phyloP scores from a whole-genome alignment of 2,113 vertebrate genomes.

The Enhydra lutris region DNA sequence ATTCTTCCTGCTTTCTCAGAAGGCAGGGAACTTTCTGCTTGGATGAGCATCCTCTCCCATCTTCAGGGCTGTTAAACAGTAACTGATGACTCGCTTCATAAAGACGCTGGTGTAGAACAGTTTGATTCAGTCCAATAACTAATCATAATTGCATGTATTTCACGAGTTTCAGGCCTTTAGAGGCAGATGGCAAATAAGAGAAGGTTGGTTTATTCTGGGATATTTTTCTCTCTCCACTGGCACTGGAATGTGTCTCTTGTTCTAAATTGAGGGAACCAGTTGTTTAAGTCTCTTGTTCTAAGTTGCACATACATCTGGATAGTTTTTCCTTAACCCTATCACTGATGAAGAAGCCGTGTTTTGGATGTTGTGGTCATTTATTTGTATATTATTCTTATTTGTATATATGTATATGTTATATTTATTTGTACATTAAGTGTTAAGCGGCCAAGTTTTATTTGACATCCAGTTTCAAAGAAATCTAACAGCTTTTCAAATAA shows the following conservation, averaged over 20 bases:
- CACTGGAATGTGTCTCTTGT: neutral
- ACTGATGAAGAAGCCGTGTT: neutral
- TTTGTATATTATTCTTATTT: neutral
- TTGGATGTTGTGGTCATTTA: neutral
- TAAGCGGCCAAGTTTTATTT: neutral
- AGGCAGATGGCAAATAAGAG: neutral
- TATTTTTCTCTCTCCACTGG: neutral
- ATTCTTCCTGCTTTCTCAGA: neutral
- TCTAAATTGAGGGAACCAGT: neutral
- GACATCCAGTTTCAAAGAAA: neutral
- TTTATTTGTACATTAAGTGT: neutral
- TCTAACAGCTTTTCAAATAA: slow-evolving; percentile 7
- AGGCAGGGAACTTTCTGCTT: neutral
- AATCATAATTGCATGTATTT: neutral
- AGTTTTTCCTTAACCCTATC: neutral
- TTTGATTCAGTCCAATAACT: neutral
- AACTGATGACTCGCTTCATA: neutral
- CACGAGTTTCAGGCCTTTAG: slow-evolving; percentile 24
- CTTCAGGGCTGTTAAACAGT: neutral
- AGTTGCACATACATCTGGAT: neutral
- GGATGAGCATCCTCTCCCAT: neutral
- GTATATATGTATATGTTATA: neutral
- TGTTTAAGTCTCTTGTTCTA: neutral
- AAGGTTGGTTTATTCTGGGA: neutral
- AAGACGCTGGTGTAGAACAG: neutral